Evolutionary conservation across 1,140 invertebrate genomes (phyloP).

Genomic region (Pomacea maculata): DNA sequence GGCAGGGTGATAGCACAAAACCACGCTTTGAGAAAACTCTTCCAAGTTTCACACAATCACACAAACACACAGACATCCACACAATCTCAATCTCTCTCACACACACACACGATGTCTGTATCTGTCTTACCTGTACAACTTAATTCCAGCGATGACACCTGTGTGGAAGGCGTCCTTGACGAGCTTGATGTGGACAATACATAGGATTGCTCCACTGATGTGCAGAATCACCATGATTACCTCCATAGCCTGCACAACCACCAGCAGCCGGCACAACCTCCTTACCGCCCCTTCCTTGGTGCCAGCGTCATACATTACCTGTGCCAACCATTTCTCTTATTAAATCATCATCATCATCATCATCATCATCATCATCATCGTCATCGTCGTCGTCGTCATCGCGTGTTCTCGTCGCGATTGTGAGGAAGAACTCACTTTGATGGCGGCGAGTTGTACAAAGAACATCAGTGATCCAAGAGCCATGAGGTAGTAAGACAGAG

Average conservation of each 20-base stretch:
- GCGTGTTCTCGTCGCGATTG: background rate
- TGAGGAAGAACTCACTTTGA: background rate
- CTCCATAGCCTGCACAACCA: conserved; percentile 13
- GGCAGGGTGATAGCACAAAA: background rate
- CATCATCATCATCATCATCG: background rate
- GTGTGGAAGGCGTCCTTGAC: conserved; percentile 32
- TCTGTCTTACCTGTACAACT: conserved; percentile 2
- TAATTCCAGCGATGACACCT: conserved; percentile 42
- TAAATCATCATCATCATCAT: background rate
- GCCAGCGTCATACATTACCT: conserved; percentile 14
- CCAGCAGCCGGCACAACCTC: conserved; percentile 6
- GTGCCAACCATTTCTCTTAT: background rate
- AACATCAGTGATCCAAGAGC: background rate
- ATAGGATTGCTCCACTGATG: conserved; percentile 1
- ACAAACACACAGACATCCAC: background rate
- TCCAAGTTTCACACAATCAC: background rate
- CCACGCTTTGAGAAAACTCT: background rate
- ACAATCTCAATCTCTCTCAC: background rate
- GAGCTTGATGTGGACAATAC: conserved; percentile 10
- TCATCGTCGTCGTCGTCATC: background rate
- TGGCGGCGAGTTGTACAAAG: background rate
- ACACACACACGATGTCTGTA: background rate
- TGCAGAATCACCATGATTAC: background rate
- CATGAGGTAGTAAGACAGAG: conserved; percentile 4
- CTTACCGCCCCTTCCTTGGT: background rate